Evolutionary conservation across 2,888 invertebrate species (phyloP), one percentile per base, ranked within the genome.

Genomic region (Prostheceraeus crozeri): DNA sequence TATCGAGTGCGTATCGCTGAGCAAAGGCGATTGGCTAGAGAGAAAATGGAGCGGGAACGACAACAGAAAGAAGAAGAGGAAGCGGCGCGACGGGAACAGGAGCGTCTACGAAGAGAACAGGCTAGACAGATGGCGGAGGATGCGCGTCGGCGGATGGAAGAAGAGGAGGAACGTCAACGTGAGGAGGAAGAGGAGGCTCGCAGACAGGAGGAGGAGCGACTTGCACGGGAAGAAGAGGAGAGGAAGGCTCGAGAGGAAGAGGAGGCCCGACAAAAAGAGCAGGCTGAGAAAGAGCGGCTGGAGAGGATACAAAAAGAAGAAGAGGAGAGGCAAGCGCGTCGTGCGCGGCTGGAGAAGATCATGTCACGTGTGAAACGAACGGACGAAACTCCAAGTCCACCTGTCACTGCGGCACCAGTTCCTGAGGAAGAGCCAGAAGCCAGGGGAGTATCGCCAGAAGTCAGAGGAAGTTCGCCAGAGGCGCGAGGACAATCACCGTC

Each of bases 181-280:
- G 48, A 25, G 10, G 23, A 11, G 3, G 48, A 48, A 14, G 48
- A 48, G 14, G 11, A 28, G 6, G 27, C 25, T 23, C 48, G 48
- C 4, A 48, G 25, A 8, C 48, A 48, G 28, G 48, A 16, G 23
- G 28, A 28, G 14, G 48, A 25, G 4, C 8, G 48, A 19, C 23
- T 16, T 10, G 48, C 48, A 3, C 48, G 28, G 48, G 48, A 48
- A 19, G 48, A 48, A 21, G 48, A 48, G 23, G 48, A 48, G 21
- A 25, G 48, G 27, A 10, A n/a, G 4, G 48, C 16, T 3, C 48
- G 48, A 6, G 48, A 48, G 23, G 48, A 16, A 23, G 48, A 25
- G 23, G 48, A 48, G 23, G 27, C 25, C 21, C 3, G 10, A 11
- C 25, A 25, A 10, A 25, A 30, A 4, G 48, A 48, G 14, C 25